A percentile compares a stretch with the other conserved stretches of the same genome.
Evolutionary conservation across 2,113 vertebrate species (phyloP).

Genomic region (Dipodomys stephensi): DNA sequence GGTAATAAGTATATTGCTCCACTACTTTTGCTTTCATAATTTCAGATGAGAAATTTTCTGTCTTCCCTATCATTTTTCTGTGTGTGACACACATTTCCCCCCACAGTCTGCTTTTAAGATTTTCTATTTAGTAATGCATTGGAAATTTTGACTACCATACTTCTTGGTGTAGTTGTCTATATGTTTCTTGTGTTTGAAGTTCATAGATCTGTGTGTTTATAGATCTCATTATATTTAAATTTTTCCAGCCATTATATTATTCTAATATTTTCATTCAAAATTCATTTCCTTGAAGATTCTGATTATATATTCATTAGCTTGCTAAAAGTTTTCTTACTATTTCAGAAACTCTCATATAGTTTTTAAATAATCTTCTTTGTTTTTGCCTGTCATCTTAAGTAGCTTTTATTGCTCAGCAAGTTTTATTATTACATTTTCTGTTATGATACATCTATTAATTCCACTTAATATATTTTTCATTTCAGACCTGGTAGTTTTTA

Average conservation of each 20-base stretch:
- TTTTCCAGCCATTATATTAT: neutral
- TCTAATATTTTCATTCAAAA: neutral
- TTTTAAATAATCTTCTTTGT: slow-evolving; percentile 4
- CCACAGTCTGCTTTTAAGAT: neutral
- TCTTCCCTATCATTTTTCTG: neutral
- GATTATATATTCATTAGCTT: neutral
- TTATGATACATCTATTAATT: neutral
- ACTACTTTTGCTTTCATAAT: neutral
- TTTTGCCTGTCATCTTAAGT: neutral
- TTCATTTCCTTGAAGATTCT: neutral
- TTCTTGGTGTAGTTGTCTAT: neutral
- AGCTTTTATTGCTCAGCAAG: neutral
- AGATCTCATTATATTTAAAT: slow-evolving; percentile 43
- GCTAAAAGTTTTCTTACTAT: neutral
- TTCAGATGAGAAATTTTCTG: neutral
- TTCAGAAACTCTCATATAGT: neutral
- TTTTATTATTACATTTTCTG: neutral
- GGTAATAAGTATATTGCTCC: neutral
- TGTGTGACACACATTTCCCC: neutral
- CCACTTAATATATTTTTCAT: neutral
- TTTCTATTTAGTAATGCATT: neutral
- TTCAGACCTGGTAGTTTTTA: slow-evolving; percentile 11
- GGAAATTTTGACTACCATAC: slow-evolving; percentile 8
- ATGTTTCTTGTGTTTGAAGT: slow-evolving; percentile 1
- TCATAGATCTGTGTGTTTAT: neutral